Evolutionary conservation across 2,113 vertebrate genomes (phyloP).

Genomic region (Cariama cristata): DNA sequence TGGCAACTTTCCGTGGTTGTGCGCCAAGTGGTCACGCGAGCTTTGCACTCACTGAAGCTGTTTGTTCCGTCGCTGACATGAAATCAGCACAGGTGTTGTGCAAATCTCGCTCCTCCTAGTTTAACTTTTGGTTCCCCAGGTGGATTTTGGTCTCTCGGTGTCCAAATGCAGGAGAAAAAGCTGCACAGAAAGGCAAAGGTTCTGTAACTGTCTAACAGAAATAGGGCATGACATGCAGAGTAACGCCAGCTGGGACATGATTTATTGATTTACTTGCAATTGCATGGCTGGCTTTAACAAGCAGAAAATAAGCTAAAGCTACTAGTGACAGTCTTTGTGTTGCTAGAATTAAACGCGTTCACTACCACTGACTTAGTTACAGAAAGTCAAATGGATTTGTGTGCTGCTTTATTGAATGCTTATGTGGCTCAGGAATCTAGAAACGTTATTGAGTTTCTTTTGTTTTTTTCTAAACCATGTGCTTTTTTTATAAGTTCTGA

Average conservation of each 20-base stretch:
- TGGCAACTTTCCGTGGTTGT: neutral
- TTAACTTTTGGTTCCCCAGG: neutral
- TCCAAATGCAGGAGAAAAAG: neutral
- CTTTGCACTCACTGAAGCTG: neutral
- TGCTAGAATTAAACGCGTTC: neutral
- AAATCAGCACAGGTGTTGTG: neutral
- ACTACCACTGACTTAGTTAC: neutral
- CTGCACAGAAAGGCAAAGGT: neutral
- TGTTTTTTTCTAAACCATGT: neutral
- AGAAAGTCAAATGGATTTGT: neutral
- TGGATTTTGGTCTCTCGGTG: neutral
- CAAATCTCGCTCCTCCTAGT: neutral
- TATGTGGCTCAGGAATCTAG: neutral
- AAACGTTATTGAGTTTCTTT: neutral
- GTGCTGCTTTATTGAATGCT: neutral
- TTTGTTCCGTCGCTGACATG: fast-evolving
- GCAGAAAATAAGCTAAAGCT: neutral
- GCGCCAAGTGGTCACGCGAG: fast-evolving
- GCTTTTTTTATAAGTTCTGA: neutral
- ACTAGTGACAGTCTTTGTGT: neutral
- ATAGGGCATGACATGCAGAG: neutral
- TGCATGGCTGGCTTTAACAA: neutral
- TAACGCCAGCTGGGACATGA: neutral
- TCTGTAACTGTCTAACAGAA: neutral
- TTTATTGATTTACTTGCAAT: neutral